phyloP scores from a whole-genome alignment of 2,888 invertebrate species.

The Epinotia nisella region DNA sequence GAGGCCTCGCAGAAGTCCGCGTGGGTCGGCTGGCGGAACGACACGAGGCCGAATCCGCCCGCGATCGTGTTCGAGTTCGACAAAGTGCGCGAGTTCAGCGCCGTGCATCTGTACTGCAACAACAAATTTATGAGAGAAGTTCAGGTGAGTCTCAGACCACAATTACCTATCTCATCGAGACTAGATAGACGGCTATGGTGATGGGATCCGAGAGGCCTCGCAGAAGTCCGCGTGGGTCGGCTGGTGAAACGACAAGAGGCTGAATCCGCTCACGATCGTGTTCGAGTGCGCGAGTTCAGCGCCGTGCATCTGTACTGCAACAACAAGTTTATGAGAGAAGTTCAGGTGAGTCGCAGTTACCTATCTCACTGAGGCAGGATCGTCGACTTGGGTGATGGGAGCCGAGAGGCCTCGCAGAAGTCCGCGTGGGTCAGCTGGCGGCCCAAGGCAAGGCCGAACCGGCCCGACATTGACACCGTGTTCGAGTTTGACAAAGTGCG shows the following conservation, averaged over 20 bases:
- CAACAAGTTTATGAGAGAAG: conserved; percentile 93
- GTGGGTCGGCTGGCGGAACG: conserved; percentile 97
- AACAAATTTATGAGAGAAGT: conserved; percentile 94
- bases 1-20: conserved; percentile 86
- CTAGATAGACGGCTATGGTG: no score
- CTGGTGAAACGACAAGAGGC: conserved; percentile 91
- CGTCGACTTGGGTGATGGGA: conserved; percentile 89
- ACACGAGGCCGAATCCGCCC: conserved; percentile 86
- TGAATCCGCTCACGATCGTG: conserved; percentile 87
- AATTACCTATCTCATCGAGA: background rate
- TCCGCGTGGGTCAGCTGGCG: conserved; percentile 97
- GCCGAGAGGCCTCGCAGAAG: conserved; percentile 84
- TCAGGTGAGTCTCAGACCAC: conserved; percentile 81
- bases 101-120: conserved; percentile 92
- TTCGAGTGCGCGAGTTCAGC: conserved; percentile 94
- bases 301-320: conserved; percentile 92
- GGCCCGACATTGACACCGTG: conserved; percentile 88
- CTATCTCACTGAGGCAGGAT: no score
- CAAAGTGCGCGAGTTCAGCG: conserved; percentile 93
- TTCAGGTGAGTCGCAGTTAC: conserved; percentile 84
- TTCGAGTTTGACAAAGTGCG: conserved; percentile 94
- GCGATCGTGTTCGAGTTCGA: conserved; percentile 93
- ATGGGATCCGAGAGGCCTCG: conserved; percentile 85
- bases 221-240: conserved; percentile 93
- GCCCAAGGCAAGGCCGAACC: conserved; percentile 85